A percentile compares a stretch with the other conserved stretches of the same genome.
These are phyloP conservation scores for Glareola pratincola DNA, from an alignment of 2,113 vertebrate genomes.

Conservation along the genomic window DNA sequence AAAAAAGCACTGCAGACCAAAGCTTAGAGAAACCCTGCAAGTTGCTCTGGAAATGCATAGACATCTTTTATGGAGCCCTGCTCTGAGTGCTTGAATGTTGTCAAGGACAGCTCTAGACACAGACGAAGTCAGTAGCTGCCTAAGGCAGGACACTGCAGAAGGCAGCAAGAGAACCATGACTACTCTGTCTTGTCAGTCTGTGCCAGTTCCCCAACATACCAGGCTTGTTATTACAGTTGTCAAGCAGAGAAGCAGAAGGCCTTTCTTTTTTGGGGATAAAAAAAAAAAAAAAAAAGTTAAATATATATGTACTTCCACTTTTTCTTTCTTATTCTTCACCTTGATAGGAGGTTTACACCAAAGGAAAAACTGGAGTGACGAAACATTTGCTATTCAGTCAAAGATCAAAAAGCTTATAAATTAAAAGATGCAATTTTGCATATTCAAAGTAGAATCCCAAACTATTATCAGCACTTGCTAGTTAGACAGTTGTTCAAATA, in stretches of 20 bases:
- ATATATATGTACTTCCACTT: not conserved
- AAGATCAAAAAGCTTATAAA: not conserved
- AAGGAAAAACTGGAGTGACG: not conserved
- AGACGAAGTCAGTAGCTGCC: not conserved
- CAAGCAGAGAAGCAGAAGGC: not conserved
- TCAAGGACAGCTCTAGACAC: not conserved
- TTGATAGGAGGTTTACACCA: not conserved
- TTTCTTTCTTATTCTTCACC: not conserved
- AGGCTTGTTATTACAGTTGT: not conserved
- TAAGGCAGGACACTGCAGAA: not conserved
- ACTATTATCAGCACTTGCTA: not conserved
- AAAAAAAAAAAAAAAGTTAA: not conserved
- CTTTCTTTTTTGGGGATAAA: not conserved
- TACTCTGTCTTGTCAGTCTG: not conserved
- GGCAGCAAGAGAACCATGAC: not conserved
- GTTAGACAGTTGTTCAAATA: not conserved
- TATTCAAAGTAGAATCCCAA: not conserved
- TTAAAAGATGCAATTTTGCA: not conserved
- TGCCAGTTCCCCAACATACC: not conserved
- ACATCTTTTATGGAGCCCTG: not conserved
- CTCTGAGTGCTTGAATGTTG: not conserved
- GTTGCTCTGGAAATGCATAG: not conserved
- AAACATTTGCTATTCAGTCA: not conserved
- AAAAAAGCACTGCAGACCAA: not conserved
- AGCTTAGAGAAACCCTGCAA: not conserved